A percentile compares a stretch with the other conserved stretches of the same genome.
phyloP scores from a whole-genome alignment of 2,797 vertebrate genomes.

The Limnodromus scolopaceus region DNA sequence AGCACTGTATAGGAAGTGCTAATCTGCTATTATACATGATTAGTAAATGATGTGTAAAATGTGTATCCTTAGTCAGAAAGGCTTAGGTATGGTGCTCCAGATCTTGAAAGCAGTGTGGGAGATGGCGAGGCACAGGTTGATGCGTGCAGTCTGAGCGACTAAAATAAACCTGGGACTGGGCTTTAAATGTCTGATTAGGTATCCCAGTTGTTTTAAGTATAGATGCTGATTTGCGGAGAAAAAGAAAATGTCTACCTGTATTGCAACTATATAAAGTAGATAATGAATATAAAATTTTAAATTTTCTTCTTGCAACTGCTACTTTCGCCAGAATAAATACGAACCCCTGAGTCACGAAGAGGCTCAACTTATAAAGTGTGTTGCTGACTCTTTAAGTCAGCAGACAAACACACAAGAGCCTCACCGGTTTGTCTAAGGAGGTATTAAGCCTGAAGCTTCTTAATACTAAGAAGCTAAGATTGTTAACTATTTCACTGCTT shows the following conservation, averaged over 20 bases:
- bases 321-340: neutral
- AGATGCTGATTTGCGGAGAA: neutral
- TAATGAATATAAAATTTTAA: neutral
- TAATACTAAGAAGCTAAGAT: neutral
- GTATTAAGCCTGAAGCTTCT: neutral
- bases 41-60: neutral
- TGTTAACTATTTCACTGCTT: neutral
- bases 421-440: neutral
- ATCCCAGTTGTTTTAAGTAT: neutral
- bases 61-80: neutral
- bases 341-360: neutral
- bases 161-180: too few species aligned
- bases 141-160: neutral
- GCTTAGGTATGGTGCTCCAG: fast-evolving
- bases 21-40: neutral
- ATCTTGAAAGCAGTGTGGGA: neutral
- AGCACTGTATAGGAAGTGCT: neutral
- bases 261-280: fast-evolving
- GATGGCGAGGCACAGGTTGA: fast-evolving
- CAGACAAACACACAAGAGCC: neutral
- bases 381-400: neutral
- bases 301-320: neutral
- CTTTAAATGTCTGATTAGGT: neutral
- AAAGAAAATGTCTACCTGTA: neutral
- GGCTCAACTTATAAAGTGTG: neutral